Conservation (phyloP, 2,797 vertebrate species). For the Eulemur rubriventer region DNA sequence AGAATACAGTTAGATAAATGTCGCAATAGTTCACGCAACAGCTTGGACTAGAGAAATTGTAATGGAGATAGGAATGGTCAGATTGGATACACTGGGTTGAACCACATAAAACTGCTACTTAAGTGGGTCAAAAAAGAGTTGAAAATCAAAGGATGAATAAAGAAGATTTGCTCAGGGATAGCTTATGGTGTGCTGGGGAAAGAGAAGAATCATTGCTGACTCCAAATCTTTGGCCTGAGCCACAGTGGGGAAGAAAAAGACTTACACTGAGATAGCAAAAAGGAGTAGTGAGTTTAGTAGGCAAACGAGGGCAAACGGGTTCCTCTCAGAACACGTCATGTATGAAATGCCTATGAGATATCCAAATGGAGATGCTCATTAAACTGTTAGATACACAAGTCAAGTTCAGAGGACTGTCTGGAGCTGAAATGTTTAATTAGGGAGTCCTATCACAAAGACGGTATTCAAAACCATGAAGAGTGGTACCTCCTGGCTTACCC, state of each 20-base stretch:
- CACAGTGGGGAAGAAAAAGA: not conserved
- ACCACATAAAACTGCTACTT: not conserved
- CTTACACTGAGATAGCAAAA: not conserved
- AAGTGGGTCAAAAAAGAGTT: not conserved
- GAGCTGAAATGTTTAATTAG: slow-evolving; percentile 29
- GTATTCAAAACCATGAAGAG: not conserved
- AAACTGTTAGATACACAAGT: not conserved
- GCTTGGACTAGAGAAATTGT: not conserved
- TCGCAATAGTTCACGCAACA: not conserved
- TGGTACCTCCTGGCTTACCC: not conserved
- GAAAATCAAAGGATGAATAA: slow-evolving; percentile 22
- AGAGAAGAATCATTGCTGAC: not conserved
- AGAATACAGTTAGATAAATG: not conserved
- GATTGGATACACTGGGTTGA: not conserved
- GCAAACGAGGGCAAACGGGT: not conserved
- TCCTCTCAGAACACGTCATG: not conserved
- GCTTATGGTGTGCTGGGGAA: not conserved
- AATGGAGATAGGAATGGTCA: not conserved
- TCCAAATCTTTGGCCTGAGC: not conserved
- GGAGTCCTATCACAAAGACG: not conserved
- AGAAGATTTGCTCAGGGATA: not conserved
- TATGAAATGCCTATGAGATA: slow-evolving; percentile 6
- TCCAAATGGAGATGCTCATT: not conserved
- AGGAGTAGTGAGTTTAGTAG: not conserved
- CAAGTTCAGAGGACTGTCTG: not conserved